Evolutionary conservation across 2,888 invertebrate genomes (phyloP).

Genomic region (Idaea dimidiata): DNA sequence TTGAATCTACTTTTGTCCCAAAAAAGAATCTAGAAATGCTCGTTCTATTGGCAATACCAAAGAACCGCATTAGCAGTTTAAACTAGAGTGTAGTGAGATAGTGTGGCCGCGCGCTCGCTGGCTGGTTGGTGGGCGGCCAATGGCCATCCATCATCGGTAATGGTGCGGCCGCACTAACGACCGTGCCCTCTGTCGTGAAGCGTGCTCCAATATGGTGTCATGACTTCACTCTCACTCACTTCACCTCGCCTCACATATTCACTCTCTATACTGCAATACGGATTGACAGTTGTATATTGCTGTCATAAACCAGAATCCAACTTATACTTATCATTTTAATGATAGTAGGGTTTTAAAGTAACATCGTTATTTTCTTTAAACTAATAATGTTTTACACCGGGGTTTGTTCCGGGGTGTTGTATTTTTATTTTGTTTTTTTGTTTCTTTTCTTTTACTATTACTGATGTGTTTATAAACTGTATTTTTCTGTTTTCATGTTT

Average conservation of each 20-base stretch:
- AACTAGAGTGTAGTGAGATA: conserved; percentile 58
- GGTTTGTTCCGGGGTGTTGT: too few relatives aligned
- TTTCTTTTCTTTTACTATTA: too few relatives aligned
- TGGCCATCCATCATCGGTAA: conserved; percentile 75
- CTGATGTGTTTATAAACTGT: too few relatives aligned
- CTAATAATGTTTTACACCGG: too few relatives aligned
- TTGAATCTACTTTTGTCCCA: background rate
- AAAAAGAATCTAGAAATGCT: background rate
- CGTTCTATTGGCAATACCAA: conserved; percentile 8
- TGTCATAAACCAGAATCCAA: too few relatives aligned
- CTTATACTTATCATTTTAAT: too few relatives aligned
- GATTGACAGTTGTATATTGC: background rate
- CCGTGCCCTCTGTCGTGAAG: conserved; percentile 49
- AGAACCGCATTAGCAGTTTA: conserved; percentile 66
- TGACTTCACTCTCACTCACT: conserved; percentile 19
- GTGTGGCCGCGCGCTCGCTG: background rate
- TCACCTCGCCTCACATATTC: background rate
- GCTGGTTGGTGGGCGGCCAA: conserved; percentile 50
- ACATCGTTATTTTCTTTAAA: background rate
- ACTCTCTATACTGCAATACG: conserved; percentile 10
- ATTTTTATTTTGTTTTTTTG: too few relatives aligned
- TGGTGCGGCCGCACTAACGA: conserved; percentile 68
- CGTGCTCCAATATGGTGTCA: conserved; percentile 19
- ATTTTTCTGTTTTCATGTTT: too few relatives aligned
- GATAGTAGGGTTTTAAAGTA: too few relatives aligned